Conservation (phyloP, 2,113 vertebrate genomes). For the Gymnogyps californianus region DNA sequence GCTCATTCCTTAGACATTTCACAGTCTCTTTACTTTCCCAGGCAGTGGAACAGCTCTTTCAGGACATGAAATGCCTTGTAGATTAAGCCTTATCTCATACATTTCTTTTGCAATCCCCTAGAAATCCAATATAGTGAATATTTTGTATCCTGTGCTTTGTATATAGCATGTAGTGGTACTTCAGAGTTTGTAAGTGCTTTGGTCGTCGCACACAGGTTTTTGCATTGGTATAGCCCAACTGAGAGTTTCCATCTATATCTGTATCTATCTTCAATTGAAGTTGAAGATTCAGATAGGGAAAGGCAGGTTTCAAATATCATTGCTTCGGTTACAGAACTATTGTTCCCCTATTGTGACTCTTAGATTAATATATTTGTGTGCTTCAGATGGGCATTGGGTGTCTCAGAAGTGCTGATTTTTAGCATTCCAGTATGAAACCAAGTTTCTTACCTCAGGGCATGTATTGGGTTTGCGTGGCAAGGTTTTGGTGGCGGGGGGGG, state of each 20-base stretch:
- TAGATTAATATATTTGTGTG: background rate
- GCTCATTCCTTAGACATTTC: background rate
- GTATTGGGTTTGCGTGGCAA: too few relatives aligned
- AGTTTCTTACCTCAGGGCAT: background rate
- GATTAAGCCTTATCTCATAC: background rate
- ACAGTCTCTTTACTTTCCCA: background rate
- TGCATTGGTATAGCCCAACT: background rate
- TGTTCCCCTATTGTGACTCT: background rate
- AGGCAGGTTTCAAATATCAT: background rate
- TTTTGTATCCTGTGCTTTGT: background rate
- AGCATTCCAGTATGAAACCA: background rate
- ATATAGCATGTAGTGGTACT: background rate
- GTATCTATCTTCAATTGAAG: background rate
- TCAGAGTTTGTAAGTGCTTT: background rate
- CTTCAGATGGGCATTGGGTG: background rate
- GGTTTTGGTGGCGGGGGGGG: too few relatives aligned
- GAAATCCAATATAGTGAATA: background rate
- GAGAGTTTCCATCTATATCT: background rate
- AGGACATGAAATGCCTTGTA: background rate
- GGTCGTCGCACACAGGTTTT: fast-evolving
- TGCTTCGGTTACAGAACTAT: background rate
- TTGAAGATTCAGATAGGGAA: background rate
- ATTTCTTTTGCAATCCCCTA: background rate
- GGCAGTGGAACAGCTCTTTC: background rate
- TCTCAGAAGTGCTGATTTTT: background rate